Conservation (phyloP, 2,797 vertebrate species). For the Lagorchestes hirsutus region DNA sequence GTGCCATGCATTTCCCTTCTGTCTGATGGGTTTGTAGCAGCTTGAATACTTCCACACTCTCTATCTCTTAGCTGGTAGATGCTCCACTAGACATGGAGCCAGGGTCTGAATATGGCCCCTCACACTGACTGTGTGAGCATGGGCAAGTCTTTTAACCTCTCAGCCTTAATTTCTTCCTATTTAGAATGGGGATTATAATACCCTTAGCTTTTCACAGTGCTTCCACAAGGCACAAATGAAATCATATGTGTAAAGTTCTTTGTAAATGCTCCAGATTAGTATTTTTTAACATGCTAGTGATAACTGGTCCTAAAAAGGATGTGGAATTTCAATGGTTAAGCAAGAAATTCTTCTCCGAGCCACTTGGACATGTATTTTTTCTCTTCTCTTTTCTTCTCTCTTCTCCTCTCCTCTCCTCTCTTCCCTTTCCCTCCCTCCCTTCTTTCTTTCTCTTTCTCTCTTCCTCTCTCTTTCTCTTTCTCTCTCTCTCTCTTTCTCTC, state of each 20-base stretch:
- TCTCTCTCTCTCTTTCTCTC: fast-evolving
- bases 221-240: neutral
- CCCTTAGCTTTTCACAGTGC: neutral
- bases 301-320: neutral
- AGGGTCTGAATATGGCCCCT: neutral
- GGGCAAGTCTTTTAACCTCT: neutral
- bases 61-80: neutral
- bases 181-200: neutral
- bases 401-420: no score
- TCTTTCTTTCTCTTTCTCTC: no score
- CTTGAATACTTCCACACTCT: neutral
- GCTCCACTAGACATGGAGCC: neutral
- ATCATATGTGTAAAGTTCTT: neutral
- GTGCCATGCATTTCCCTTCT: constrained; percentile 62
- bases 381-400: no score
- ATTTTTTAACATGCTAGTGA: neutral
- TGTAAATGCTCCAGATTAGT: neutral
- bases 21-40: constrained; percentile 11
- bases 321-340: neutral
- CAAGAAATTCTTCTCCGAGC: neutral
- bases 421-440: no score
- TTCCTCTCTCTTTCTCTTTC: fast-evolving
- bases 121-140: neutral
- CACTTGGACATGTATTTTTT: neutral
- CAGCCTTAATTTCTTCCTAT: neutral